Base-by-base conservation (phyloP, 2,888 invertebrate species). In the Mesorhabditis belari region DNA sequence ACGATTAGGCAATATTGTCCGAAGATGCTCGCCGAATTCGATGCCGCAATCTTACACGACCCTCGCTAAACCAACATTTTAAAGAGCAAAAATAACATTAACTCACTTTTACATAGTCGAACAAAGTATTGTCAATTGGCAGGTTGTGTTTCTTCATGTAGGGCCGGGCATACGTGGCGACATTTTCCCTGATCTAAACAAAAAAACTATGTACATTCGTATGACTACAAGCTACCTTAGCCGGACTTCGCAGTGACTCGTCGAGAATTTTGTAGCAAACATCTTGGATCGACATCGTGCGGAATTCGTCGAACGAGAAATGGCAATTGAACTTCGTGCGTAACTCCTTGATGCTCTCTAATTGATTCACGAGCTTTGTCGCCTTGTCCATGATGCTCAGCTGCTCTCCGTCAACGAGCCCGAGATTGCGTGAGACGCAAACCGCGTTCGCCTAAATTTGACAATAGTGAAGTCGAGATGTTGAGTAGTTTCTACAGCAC, bases 71-170 rank as follows among this genome's bases (percentile, higher is more conserved):
- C 27, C n/a, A 17, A 23, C 9, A 23, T 9, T n/a, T 6, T n/a
- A 9, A 21, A 21, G 19, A 23, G 19, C 19, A 6, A 6, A 35
- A 2, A 35, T 17, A 35, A 9, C 12, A 35, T 17, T 29, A 1
- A 58, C 19, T 12, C 27, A 49, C 67, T 61, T 73, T 65, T 19
- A 75, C 70, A 35, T 75, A 75, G 27, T 61, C 62, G 58, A 67
- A 66, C 19, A 75, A 67, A 5, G 73, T 69, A 44, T 66, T 60
- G 52, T 75, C 71, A 12, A 61, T 66, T 57, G 73, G 64, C 21
- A 75, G 55, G n/a, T 63, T 55, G 29, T 70, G 62, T 53, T 75
- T 73, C 6, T 61, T 57, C 67, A 75, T 74, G 61, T 67, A 75
- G 17, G 73, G 73, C 49, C 69, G 63, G 4, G 70, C 74, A 55